Base-by-base conservation (phyloP, 1,140 invertebrate genomes). In the Magallana gigas region DNA sequence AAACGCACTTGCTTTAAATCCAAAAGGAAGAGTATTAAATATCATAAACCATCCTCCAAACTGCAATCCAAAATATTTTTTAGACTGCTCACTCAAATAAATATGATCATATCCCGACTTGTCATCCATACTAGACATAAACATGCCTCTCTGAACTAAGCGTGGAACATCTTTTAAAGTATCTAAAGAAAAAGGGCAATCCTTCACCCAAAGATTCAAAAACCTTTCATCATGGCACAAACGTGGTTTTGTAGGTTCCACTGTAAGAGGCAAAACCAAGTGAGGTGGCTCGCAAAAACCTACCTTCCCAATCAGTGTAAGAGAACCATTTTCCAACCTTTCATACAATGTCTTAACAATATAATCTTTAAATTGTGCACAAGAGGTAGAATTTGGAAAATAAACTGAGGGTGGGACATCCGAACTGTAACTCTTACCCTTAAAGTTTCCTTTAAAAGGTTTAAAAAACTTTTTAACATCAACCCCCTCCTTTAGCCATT, bases 71-170 rank as follows among this genome's bases (percentile, higher is more conserved):
- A 90, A 90, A 83, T 89, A 90, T 60, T 60, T 88, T 59, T 71
- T 60, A 14, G 57, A 85, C 7, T 59, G 12, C 18, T 64, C 8
- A 58, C 29, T 23, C 12, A 90, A 23, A 1, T 57, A 8, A 60
- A 90, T 16, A 83, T 90, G 90, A 60, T 90, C 87, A 82, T 90
- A 90, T 59, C 89, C 90, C 58, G 84, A 86, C 58, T 90, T 90
- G 16, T 89, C 84, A 86, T 88, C 87, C 57, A 81, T 12, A 9
- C 29, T 56, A 58, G 82, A 82, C 80, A 90, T 86, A 23, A 57
- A 84, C 18, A 56, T n/a, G 12, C 48, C 64, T 1, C 1, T 16
- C 2, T 16, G 9, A 16, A 88, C 18, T 8, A 88, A 14, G 11
- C 87, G 57, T 14, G 62, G 89, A 23, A 90, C 64, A 36, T 87